Evolutionary conservation across 1,140 invertebrate species (phyloP), one percentile per base, ranked within the genome.

Genomic region (Bombus ignitus): DNA sequence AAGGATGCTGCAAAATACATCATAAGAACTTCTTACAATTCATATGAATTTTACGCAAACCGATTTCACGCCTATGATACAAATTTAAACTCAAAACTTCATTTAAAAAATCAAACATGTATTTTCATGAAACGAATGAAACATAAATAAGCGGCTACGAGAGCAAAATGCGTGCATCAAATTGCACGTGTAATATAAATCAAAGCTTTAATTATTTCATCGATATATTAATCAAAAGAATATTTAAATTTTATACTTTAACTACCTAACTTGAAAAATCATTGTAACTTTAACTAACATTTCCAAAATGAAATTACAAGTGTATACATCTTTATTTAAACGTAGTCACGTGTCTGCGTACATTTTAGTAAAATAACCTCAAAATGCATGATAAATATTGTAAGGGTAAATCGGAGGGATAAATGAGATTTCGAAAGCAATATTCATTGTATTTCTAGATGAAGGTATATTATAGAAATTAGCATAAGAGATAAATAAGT

Each of bases 311-410:
- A 42, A 57, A 72, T 22, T 44, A 13, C 8, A 32, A 44, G 35
- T 3, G 1, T 28, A n/a, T 35, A 35, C 22, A n/a, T 18, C 1
- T 53, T 9, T 25, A 2, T 85, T 85, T 80, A 57, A 80, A 85
- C 65, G 3, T 22, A 71, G 77, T 85, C 82, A 85, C 83, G 57
- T 85, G 83, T 35, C 47, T 8, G 22, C 6, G 1, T 25, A 42
- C 9, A 71, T 80, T 72, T 37, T 13, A 15, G 1, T 28, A 15
- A 72, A 80, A 39, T 80, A 85, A 85, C 57, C 76, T 72, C 32
- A 65, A 80, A 80, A 12, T 35, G 2, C 18, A 1, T 3, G 18
- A 13, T 9, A 22, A 42, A 13, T 57, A 1, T 4, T 37, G 1
- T 53, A 9, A 0, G 39, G 28, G 47, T 15, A 22, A 3, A 3